Base-by-base conservation (phyloP, 2,888 invertebrate genomes). In the Stenotaenia linearis region DNA sequence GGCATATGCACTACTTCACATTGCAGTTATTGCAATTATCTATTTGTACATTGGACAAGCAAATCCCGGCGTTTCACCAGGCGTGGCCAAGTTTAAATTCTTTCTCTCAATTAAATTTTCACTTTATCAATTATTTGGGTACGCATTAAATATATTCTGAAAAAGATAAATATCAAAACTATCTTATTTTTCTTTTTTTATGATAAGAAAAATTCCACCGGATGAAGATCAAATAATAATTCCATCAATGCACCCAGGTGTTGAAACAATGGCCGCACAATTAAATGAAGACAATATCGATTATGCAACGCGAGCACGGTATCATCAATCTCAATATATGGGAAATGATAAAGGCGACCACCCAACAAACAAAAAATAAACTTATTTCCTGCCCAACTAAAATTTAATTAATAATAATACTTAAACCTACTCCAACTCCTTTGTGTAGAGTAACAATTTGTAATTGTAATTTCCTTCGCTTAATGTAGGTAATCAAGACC, bases 41-140 rank as follows among this genome's bases (percentile, higher is more conserved):
- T 97, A 96, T 93, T 90, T 95, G 84, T 98, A 98, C 87, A 96
- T 98, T 82, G 96, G 97, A 69, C 93, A 94, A 78, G 95, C 95
- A 7, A 97, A 96, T 88, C 97, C 98, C 9, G 97, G 97, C 4
- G 95, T 96, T 7, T 96, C 95, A 85, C 97, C 97, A 0, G 97
- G 86, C 40, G 85, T 86, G 81, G 85, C 86, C 10, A 86, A 86
- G 81, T 87, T 87, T 82, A 85, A 85, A 80, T 82, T 87, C 75
- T 85, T 84, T 82, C 84, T 85, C 28, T 87, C 86, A 86, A 81
- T 86, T 1, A 85, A 85, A 80, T 83, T 83, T 69, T 83, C 85
- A 5, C 81, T 85, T 69, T 83, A 82, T 37, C 82, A 82, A 77
- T 86, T 85, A 81, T 83, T 84, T 80, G 84, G 86, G 86, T 86